Base-by-base conservation (phyloP, 1,140 invertebrate genomes). In the Laupala kohalensis region DNA sequence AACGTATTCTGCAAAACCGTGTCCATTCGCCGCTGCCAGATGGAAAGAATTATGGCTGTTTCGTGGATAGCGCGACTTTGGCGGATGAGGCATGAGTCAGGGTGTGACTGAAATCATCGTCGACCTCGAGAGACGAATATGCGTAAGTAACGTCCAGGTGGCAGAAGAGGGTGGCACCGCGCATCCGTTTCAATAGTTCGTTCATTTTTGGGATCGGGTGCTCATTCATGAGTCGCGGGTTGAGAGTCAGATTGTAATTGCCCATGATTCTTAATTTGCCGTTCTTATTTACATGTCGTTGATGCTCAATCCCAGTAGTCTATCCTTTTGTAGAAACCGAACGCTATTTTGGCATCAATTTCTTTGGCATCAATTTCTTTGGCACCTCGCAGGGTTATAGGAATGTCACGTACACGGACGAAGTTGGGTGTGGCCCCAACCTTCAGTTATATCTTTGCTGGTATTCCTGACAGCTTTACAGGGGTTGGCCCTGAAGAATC, bases 161-260 rank as follows among this genome's bases (percentile, higher is more conserved):
- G 27, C 72, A 72, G 6, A 74, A 74, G 25, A 72, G 53, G 13
- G 23, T 73, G 4, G 67, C 65, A n/a, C 69, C 76, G n/a, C 37
- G 69, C 74, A 78, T 77, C 30, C 72, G 23, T 23, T 73, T 75
- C 69, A 78, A 76, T 0, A 77, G 25, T n/a, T 77, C 25, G 12
- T 78, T 73, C 2, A 64, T 25, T 67, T 70, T 75, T 0, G 76
- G 75, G 29, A 77, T 76, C 5, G 74, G 75, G n/a, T 78, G 73
- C 37, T 78, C 77, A 15, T 15, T 15, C 6, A 37, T 37, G 15
- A 37, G 6, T 37, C 30, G 15, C 15, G 30, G 30, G 15, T 37
- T 37, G 30, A 37, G 30, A 37, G 30, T 37, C 6, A 37, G 30
- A 15, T 37, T 37, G 30, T 37, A 37, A 15, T 37, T 37, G 6